A percentile compares a stretch with the other conserved stretches of the same genome.
phyloP scores from a whole-genome alignment of 2,797 vertebrate genomes.

The Rhabdophis nuchalis region DNA sequence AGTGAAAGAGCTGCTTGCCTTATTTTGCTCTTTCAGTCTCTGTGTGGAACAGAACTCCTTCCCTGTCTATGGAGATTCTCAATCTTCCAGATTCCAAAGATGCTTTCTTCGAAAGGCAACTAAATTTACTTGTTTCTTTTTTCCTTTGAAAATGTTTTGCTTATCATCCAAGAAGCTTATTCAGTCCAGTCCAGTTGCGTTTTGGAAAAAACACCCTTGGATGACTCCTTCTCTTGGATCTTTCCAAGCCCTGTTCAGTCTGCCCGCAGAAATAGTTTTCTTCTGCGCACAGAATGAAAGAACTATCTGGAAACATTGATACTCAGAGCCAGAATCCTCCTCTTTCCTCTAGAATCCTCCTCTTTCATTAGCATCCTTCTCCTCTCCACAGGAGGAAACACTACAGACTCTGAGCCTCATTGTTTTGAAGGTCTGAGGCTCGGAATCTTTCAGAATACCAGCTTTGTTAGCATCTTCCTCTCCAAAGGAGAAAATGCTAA shows the following conservation, averaged over 20 bases:
- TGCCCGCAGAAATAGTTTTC: not conserved
- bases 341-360: not conserved
- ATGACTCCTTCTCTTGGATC: not conserved
- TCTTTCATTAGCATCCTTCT: not conserved
- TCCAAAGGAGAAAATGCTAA: not conserved
- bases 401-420: not conserved
- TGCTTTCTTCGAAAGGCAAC: not conserved
- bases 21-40: not conserved
- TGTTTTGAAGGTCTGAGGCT: not conserved
- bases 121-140: not conserved
- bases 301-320: not conserved
- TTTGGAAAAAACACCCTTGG: not conserved
- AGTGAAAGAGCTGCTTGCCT: not conserved
- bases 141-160: not conserved
- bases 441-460: not conserved
- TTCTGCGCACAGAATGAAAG: not conserved
- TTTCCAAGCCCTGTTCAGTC: not conserved
- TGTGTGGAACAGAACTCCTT: not conserved
- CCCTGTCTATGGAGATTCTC: not conserved
- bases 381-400: not conserved
- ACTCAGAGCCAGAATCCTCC: too few relatives aligned
- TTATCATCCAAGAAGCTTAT: not conserved
- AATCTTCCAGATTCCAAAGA: not conserved
- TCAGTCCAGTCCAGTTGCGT: not conserved
- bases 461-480: not conserved